A percentile compares a stretch with the other conserved stretches of the same genome.
These are phyloP conservation scores for Matsumurasca onukii DNA, from an alignment of 1,140 invertebrate genomes.

Conservation along the genomic window DNA sequence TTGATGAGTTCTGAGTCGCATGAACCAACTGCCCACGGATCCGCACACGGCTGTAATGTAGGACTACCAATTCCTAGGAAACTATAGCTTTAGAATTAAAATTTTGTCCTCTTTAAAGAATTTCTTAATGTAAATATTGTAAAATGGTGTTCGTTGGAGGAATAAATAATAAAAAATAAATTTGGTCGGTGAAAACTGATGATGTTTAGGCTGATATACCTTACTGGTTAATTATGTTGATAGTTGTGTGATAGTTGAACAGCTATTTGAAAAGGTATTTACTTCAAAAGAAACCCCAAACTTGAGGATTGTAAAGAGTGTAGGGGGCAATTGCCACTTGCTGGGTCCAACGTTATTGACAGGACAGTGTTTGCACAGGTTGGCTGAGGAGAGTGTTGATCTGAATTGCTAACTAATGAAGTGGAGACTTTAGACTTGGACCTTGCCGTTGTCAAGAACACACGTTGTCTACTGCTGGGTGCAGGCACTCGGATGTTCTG, in stretches of 20 bases:
- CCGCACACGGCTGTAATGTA: too few relatives aligned
- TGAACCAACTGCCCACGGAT: too few relatives aligned
- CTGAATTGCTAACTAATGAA: conserved; percentile 97
- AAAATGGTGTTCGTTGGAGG: too few relatives aligned
- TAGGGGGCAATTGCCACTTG: background rate
- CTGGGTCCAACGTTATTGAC: conserved; percentile 1
- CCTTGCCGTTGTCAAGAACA: conserved; percentile 74
- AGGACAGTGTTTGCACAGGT: conserved; percentile 51
- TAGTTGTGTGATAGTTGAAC: background rate
- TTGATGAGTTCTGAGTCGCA: too few relatives aligned
- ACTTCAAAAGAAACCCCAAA: background rate
- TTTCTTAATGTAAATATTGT: too few relatives aligned
- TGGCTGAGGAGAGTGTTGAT: conserved; percentile 85
- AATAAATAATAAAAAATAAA: too few relatives aligned
- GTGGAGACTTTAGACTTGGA: conserved; percentile 94
- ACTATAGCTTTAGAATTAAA: too few relatives aligned
- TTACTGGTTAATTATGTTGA: background rate
- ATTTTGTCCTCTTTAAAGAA: too few relatives aligned
- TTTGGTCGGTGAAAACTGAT: too few relatives aligned
- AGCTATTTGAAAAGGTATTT: conserved; percentile 38
- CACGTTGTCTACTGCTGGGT: conserved; percentile 90
- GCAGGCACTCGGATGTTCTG: conserved; percentile 96
- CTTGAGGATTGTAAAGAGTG: background rate
- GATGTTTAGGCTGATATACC: background rate
- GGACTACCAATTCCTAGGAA: too few relatives aligned